Evolutionary conservation across 1,140 invertebrate species (phyloP), one percentile per base, ranked within the genome.

Genomic region (Adelges cooleyi): DNA sequence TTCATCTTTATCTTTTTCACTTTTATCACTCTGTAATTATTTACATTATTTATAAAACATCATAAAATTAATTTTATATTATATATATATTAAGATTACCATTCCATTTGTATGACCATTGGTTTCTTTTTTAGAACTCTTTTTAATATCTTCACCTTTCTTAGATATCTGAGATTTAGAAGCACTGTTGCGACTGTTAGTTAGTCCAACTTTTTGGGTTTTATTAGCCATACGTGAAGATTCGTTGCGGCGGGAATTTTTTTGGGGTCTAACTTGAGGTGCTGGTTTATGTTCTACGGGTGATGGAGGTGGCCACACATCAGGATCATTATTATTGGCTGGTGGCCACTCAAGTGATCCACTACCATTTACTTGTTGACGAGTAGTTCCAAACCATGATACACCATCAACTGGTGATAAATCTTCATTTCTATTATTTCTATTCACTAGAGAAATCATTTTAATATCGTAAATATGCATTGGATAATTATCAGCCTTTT

Each of bases 231-330:
- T 17, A 33, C 42, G 42, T 33, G 54, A 46, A 22, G 40, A 18
- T 59, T 59, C 53, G 27, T 18, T 59, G 17, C 40, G 38, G 9
- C 54, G 22, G 22, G 56, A 59, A 29, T 15, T 33, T 62, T 62
- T 62, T 48, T 62, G 56, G n/a, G 23, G 25, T 18, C 17, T 62
- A 17, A 62, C 25, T 15, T 13, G 42, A 23, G 56, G 56, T 15
- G 40, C 56, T 15, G 56, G 56, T 62, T 81, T 84, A 73, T 90
- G 86, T 74, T 92, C 87, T 5, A 84, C 81, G 67, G 86, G 86
- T 59, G 87, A 86, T 42, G 92, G 89, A 20, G 90, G 83, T n/a
- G 90, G 89, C 92, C 92, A 93, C 1, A 90, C 85, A 76, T 89
- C 88, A 22, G 89, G 88, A 80, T 92, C 89, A 72, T 84, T 79